Percentiles rank a stretch among this genome's conserved stretches.
Conservation (phyloP, 2,797 vertebrate species). For the Syngnathus rostellatus region DNA sequence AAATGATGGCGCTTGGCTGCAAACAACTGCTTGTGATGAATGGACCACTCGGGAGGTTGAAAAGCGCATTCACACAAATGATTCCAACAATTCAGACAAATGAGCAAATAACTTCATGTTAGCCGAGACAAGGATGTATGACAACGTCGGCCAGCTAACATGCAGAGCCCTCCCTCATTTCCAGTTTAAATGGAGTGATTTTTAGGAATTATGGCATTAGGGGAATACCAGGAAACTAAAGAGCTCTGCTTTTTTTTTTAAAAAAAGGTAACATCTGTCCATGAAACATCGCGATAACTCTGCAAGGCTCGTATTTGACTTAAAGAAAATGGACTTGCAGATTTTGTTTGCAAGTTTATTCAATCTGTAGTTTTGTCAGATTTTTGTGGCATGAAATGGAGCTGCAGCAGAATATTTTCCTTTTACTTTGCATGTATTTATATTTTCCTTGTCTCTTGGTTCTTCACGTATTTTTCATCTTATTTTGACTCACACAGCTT, state of each 20-base stretch:
- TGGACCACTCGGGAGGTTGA: slow-evolving; percentile 58
- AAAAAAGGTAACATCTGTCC: slow-evolving; percentile 52
- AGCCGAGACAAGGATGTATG: slow-evolving; percentile 57
- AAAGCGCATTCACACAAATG: slow-evolving; percentile 66
- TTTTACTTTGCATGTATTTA: slow-evolving; percentile 11
- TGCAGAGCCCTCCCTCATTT: slow-evolving; percentile 34
- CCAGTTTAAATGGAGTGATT: slow-evolving; percentile 52
- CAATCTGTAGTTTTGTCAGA: slow-evolving; percentile 4
- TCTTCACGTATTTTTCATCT: slow-evolving; percentile 3
- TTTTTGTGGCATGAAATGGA: neutral
- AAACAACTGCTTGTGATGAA: slow-evolving; percentile 61
- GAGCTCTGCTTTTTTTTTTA: slow-evolving; percentile 32
- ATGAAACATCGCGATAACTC: slow-evolving; percentile 52
- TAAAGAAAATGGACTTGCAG: slow-evolving; percentile 45
- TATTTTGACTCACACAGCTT: slow-evolving; percentile 6
- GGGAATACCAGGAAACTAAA: slow-evolving; percentile 42
- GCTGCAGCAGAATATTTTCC: neutral
- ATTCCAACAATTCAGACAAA: slow-evolving; percentile 63
- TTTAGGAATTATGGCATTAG: slow-evolving; percentile 53
- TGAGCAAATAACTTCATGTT: slow-evolving; percentile 61
- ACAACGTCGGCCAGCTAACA: slow-evolving; percentile 40
- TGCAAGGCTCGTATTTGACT: slow-evolving; percentile 41
- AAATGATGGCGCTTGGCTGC: slow-evolving; percentile 45
- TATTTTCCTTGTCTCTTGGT: slow-evolving; percentile 1
- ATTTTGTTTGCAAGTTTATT: slow-evolving; percentile 37